phyloP scores from a whole-genome alignment of 2,888 invertebrate species.

The Pammene aurita region DNA sequence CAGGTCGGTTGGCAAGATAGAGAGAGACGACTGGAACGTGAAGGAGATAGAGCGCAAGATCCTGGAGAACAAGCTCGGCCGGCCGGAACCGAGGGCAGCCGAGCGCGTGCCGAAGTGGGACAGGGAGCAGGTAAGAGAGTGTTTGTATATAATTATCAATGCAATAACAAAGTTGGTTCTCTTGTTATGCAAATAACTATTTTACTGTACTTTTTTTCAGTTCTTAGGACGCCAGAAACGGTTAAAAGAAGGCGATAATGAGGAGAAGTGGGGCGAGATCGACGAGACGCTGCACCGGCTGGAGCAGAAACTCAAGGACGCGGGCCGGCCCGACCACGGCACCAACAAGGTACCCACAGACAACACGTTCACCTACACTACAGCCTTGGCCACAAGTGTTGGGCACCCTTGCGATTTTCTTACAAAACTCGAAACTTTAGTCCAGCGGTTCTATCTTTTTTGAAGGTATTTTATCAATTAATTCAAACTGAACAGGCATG shows the following conservation, averaged over 20 bases:
- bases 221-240: conserved; percentile 71
- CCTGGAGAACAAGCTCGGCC: conserved; percentile 87
- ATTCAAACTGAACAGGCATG: no score
- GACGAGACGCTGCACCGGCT: conserved; percentile 72
- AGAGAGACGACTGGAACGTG: conserved; percentile 95
- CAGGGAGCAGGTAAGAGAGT: conserved; percentile 86
- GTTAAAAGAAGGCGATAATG: conserved; percentile 69
- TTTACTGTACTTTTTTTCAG: conserved; percentile 48
- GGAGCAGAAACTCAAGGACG: conserved; percentile 70
- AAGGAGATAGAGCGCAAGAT: conserved; percentile 95
- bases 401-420: no score
- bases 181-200: no score
- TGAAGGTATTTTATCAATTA: no score
- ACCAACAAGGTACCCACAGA: conserved; percentile 84
- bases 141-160: no score
- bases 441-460: no score
- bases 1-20: conserved; percentile 92
- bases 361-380: background rate
- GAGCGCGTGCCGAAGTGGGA: conserved; percentile 97
- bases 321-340: conserved; percentile 73
- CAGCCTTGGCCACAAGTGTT: no score
- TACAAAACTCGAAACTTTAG: no score
- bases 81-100: conserved; percentile 83
- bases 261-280: conserved; percentile 74
- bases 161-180: no score